These are phyloP conservation scores for Passer montanus DNA, from an alignment of 2,113 vertebrate species.

Conservation along the genomic window DNA sequence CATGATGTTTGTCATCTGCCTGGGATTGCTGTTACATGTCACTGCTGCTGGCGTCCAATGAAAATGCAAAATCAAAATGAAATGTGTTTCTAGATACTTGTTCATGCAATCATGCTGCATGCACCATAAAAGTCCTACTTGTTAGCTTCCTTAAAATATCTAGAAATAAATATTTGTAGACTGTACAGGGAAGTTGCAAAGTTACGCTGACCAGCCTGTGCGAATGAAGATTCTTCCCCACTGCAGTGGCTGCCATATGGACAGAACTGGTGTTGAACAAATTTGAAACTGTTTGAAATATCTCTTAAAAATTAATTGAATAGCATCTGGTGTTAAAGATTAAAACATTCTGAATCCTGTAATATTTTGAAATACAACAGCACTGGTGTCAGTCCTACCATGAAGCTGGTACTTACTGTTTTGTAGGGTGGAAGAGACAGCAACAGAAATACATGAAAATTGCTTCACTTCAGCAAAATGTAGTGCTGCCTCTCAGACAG, in stretches of 20 bases:
- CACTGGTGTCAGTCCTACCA: neutral
- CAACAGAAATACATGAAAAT: neutral
- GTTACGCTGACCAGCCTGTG: neutral
- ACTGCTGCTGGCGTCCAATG: neutral
- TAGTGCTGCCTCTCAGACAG: neutral
- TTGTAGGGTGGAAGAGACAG: neutral
- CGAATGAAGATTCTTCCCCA: neutral
- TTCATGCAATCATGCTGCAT: conserved; percentile 22
- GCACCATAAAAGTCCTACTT: neutral
- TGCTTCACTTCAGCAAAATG: neutral
- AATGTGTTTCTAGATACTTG: neutral
- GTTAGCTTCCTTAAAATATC: conserved; percentile 34
- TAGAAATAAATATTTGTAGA: neutral
- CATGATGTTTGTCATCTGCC: neutral
- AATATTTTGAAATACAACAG: neutral
- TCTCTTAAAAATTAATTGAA: neutral
- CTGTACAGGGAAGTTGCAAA: neutral
- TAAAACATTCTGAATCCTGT: neutral
- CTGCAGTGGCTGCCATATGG: neutral
- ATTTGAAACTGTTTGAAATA: neutral
- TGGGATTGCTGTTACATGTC: neutral
- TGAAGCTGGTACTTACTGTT: neutral
- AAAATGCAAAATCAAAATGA: conserved; percentile 14
- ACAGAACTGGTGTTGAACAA: neutral
- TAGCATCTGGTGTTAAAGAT: neutral